Base-by-base conservation (phyloP, 2,797 vertebrate genomes). In the Sciaenops ocellatus region DNA sequence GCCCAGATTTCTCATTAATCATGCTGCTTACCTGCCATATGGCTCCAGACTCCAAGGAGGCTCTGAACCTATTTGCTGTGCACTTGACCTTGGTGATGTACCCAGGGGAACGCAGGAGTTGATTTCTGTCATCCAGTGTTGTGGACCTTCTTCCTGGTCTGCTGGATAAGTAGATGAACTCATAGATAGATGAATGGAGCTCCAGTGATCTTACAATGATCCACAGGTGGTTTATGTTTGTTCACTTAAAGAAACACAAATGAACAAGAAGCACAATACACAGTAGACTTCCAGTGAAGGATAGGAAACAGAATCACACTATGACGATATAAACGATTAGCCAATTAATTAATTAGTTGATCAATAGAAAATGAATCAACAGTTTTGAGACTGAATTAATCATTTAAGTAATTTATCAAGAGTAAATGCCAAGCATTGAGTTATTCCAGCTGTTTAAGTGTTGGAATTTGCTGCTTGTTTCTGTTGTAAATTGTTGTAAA, bases 1-100 rank as follows among this genome's bases (percentile, higher is more conserved):
- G 64, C 60, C 69, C 80, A 90, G 63, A 90, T 89, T 88, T 89
- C 47, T 84, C 82, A 54, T 93, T 90, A 92, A 92, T 92, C 85
- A 89, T 82, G 69, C 76, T 85, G 72, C 74, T 84, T 88, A 89
- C 73, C 26, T 77, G 54, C 85, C 84, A 86, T 89, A 88, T 90
- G 86, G 85, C 42, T 66, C 56, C 67, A 74, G 67, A 84, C 85
- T 91, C 89, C 62, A 76, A 84, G 69, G 85, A 88, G 77, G 70
- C 76, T 81, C 76, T 83, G 83, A 76, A 86, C 80, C 70, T 80
- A 57, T 81, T 87, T 85, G 80, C 65, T 80, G 60, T 85, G 82
- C 67, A 86, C 83, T 90, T 90, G 82, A 90, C 87, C 85, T 86
- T 88, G 80, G 55, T 61, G 65, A 70, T 78, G 59, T 44, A 67